Evolutionary conservation across 2,797 vertebrate species (phyloP).

Genomic region (Tamandua tetradactyla): DNA sequence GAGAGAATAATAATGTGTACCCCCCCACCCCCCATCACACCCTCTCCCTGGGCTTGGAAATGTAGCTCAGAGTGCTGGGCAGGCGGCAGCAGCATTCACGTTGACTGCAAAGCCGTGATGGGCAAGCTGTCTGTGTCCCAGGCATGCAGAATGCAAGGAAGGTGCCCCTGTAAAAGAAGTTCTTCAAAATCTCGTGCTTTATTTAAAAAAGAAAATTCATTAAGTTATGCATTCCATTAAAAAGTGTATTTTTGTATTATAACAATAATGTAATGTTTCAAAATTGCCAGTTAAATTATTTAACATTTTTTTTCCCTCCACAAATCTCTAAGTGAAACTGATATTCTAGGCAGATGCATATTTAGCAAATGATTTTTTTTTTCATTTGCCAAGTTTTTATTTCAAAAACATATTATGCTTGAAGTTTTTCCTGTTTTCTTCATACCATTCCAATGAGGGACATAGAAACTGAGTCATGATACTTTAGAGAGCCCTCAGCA

Average conservation of each 20-base stretch:
- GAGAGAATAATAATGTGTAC: neutral
- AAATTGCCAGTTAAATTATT: neutral
- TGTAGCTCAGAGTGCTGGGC: neutral
- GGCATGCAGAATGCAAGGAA: neutral
- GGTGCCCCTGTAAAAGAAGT: neutral
- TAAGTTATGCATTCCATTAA: neutral
- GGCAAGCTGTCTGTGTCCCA: no score
- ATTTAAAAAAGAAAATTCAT: neutral
- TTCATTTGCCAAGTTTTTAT: slow-evolving; percentile 56
- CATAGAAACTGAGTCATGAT: neutral
- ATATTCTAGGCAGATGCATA: neutral
- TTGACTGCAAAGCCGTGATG: no score
- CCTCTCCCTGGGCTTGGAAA: neutral
- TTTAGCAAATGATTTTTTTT: neutral
- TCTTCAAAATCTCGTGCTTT: neutral
- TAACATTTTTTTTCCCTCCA: neutral
- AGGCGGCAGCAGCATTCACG: neutral
- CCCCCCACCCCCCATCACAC: rapidly evolving
- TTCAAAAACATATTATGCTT: slow-evolving; percentile 60
- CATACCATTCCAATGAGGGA: neutral
- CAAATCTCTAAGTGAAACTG: neutral
- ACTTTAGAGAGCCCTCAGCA: neutral
- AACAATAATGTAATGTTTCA: neutral
- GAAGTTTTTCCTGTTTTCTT: slow-evolving; percentile 28
- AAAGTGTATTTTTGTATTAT: neutral